Evolutionary conservation across 2,113 vertebrate species (phyloP), one percentile per base, ranked within the genome.

Genomic region (Machaerirhynchus nigripectus): DNA sequence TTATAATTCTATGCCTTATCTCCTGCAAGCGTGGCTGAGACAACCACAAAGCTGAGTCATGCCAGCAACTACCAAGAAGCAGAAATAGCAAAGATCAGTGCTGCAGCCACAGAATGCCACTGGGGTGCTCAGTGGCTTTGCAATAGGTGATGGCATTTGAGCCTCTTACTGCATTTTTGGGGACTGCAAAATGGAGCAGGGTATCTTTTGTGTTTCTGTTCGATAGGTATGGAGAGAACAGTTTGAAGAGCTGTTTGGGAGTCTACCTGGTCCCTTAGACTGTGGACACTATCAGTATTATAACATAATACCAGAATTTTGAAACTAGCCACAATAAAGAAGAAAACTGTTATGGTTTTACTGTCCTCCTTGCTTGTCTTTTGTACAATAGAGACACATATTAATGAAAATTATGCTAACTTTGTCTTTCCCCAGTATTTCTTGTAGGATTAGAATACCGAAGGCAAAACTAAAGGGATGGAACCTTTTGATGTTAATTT

Each of bases 31-130:
- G 18, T 77, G 63, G 40, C 79, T 88, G 92, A 92, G 77, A 84
- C 40, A 88, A 67, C 76, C 83, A 92, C 76, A 86, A 84, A 92
- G 83, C 83, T 95, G 90, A 92, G 90, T 93, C 93, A 90, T 71
- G 30, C 76, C 68, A 89, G 64, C 60, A 92, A 17, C 76, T 80
- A 92, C 40, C 37, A 64, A 67, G 88, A 67, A 71, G 47, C 71
- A 92, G 86, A 80, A 97, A 67, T 65, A 84, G 70, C 67, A 47
- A 82, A 74, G 67, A 82, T 88, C 27, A 33, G 35, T 67, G 49
- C 60, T 88, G 70, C 37, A 89, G 68, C 55, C 42, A 50, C 71
- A 67, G 44, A 71, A 52, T 12, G 6, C 40, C 5, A 9, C 57
- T 37, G 40, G 28, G 27, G 24, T 5, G 2, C 37, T 80, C 5